phyloP scores from a whole-genome alignment of 2,888 invertebrate genomes.

The Aphidoletes aphidimyza region DNA sequence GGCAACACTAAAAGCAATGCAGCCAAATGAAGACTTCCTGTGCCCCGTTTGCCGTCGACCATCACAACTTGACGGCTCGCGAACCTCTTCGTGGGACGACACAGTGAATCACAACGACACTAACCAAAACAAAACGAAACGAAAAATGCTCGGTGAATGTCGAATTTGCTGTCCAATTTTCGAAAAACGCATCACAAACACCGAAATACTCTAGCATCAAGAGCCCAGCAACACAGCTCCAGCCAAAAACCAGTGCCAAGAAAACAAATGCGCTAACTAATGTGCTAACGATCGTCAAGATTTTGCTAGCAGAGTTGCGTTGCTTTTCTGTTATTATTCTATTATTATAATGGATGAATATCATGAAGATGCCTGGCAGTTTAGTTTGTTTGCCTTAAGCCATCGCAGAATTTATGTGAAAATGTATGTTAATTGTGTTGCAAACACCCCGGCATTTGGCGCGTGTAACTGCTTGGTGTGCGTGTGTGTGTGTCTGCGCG shows the following conservation, averaged over 20 bases:
- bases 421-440: constrained; percentile 36
- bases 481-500: not conserved
- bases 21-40: not conserved
- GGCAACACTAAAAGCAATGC: not conserved
- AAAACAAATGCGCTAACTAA: constrained; percentile 19
- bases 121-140: too few species aligned
- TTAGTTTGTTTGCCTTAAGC: constrained; percentile 13
- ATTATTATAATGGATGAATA: constrained; percentile 31
- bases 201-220: too few species aligned
- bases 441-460: constrained; percentile 1
- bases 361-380: constrained; percentile 18
- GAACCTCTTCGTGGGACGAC: too few species aligned
- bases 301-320: constrained; percentile 1
- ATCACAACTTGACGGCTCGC: too few species aligned
- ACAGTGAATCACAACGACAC: too few species aligned
- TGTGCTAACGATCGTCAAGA: constrained; percentile 31
- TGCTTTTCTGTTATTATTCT: not conserved
- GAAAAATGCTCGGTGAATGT: too few species aligned
- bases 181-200: not conserved
- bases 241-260: not conserved
- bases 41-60: too few species aligned
- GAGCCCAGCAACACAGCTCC: too few species aligned
- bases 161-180: not conserved
- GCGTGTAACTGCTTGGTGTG: not conserved
- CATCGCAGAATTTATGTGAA: constrained; percentile 23